Evolutionary conservation across 2,888 invertebrate genomes (phyloP).

Genomic region (Macrophya alboannulata): DNA sequence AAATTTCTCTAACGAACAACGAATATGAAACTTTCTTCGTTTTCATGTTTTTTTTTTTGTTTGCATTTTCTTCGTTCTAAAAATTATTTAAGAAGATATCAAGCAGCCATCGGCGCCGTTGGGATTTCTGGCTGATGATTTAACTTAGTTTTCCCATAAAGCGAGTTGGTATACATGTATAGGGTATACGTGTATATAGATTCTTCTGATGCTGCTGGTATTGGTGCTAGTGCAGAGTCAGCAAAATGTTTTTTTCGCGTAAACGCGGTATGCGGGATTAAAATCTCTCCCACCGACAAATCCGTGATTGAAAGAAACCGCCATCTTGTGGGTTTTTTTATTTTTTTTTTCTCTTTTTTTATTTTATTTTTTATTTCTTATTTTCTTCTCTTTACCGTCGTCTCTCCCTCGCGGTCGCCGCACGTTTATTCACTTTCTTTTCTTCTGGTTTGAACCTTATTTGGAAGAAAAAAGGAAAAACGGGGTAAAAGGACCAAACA

Average conservation of each 20-base stretch:
- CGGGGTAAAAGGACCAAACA: neutral
- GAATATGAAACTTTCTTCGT: neutral
- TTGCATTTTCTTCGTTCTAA: no score
- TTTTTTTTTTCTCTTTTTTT: no score
- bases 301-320: constrained; percentile 49
- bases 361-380: no score
- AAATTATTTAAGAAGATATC: neutral
- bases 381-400: neutral
- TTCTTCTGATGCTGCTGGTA: neutral
- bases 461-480: neutral
- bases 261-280: constrained; percentile 14
- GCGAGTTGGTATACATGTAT: no score
- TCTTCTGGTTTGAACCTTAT: constrained; percentile 13
- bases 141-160: constrained; percentile 31
- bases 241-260: neutral
- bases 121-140: neutral
- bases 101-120: neutral
- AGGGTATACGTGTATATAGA: no score
- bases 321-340: neutral
- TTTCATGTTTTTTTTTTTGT: neutral
- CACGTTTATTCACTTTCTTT: constrained; percentile 3
- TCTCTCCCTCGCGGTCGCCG: neutral
- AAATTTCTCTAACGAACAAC: no score
- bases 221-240: constrained; percentile 9
- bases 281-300: constrained; percentile 33